A percentile compares a stretch with the other conserved stretches of the same genome.
phyloP scores from a whole-genome alignment of 1,140 invertebrate species.

The Orchestia grillus region DNA sequence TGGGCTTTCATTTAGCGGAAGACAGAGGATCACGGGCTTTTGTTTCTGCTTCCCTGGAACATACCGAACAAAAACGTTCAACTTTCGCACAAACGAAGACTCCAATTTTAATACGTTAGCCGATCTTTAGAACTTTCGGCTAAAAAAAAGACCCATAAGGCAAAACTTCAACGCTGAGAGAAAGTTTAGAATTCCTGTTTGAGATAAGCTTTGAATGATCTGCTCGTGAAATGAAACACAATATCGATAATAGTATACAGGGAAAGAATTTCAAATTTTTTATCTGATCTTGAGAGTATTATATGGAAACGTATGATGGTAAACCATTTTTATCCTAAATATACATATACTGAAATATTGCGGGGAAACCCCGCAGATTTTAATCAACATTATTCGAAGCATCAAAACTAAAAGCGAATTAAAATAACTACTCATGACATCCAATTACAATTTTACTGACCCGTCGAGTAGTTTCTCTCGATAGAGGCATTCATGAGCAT shows the following conservation, averaged over 20 bases:
- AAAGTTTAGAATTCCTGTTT: not conserved
- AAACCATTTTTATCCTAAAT: not conserved
- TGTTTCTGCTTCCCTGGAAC: constrained; percentile 19
- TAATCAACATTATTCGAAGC: not conserved
- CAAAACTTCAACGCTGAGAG: not conserved
- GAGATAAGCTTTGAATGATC: not conserved
- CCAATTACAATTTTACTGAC: not conserved
- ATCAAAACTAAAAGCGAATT: not conserved
- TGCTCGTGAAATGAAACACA: not conserved
- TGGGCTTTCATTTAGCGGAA: constrained; percentile 22
- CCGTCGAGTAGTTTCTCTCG: not conserved
- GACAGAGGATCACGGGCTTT: constrained; percentile 21
- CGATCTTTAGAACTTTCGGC: not conserved
- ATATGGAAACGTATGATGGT: not conserved
- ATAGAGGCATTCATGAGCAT: not conserved
- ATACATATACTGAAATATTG: not conserved
- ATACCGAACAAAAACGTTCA: not conserved
- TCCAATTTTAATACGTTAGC: constrained; percentile 21
- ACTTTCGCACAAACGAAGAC: constrained; percentile 17
- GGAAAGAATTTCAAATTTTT: not conserved
- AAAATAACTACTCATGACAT: not conserved
- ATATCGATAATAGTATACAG: not conserved
- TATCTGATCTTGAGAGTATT: not conserved
- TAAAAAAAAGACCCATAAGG: not conserved
- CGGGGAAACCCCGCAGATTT: not conserved